These are phyloP conservation scores for Aplochiton taeniatus DNA, from an alignment of 2,797 vertebrate genomes.

Conservation along the genomic window DNA sequence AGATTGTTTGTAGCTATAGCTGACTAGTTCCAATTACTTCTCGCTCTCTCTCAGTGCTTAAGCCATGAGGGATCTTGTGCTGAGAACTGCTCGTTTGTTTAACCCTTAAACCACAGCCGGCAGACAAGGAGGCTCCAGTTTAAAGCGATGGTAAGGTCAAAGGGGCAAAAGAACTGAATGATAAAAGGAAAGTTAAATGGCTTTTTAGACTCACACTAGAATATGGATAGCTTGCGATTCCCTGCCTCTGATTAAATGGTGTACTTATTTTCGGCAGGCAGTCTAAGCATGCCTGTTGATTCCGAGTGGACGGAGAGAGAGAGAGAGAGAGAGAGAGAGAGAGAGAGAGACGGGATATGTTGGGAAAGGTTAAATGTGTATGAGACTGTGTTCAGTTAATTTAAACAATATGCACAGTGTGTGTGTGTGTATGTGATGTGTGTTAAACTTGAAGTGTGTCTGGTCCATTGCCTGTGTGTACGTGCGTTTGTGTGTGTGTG, in stretches of 20 bases:
- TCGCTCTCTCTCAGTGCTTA: conserved; percentile 44
- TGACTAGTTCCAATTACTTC: conserved; percentile 63
- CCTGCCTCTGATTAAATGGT: background rate
- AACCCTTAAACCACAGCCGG: conserved; percentile 37
- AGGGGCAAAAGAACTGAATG: conserved; percentile 20
- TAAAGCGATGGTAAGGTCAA: conserved; percentile 32
- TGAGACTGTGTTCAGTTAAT: too few species aligned
- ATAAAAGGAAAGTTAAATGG: conserved; percentile 15
- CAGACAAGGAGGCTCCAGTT: conserved; percentile 37
- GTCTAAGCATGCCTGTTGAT: conserved; percentile 5
- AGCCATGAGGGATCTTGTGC: conserved; percentile 52
- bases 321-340: too few species aligned
- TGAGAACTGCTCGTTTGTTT: conserved; percentile 41
- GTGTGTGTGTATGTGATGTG: background rate
- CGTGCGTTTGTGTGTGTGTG: conserved; percentile 14
- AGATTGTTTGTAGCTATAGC: conserved; percentile 54
- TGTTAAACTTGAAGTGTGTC: background rate
- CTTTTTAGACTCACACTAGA: conserved; percentile 3
- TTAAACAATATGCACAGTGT: too few species aligned
- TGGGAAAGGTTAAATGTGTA: too few species aligned
- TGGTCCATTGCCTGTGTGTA: background rate
- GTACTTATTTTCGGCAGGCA: background rate
- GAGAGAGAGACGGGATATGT: too few species aligned
- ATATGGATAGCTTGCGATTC: too few species aligned
- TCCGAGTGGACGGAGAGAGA: background rate